Evolutionary conservation across 1,140 invertebrate genomes (phyloP).

Genomic region (Vanessa atalanta): DNA sequence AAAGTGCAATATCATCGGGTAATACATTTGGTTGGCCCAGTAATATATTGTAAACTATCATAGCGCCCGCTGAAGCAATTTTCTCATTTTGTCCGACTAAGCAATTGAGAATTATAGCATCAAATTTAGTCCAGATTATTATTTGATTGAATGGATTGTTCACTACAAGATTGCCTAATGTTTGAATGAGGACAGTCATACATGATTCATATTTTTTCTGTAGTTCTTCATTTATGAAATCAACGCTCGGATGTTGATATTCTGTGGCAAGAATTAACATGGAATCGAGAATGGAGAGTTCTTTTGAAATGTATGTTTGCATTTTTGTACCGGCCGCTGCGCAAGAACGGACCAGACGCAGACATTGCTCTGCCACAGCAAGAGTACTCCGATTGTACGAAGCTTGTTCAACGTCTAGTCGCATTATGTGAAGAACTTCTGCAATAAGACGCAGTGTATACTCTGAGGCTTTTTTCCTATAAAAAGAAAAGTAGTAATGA

Average conservation of each 20-base stretch:
- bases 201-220: constrained; percentile 78
- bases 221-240: constrained; percentile 72
- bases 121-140: constrained; percentile 80
- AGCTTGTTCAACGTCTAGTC: constrained; percentile 74
- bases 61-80: constrained; percentile 79
- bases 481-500: constrained; percentile 35
- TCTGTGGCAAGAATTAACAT: constrained; percentile 78
- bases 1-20: constrained; percentile 74
- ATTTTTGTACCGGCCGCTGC: constrained; percentile 79
- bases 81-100: constrained; percentile 79
- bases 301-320: constrained; percentile 80
- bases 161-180: constrained; percentile 77
- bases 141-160: constrained; percentile 81
- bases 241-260: constrained; percentile 74
- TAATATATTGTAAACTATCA: constrained; percentile 83
- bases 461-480: constrained; percentile 79
- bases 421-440: constrained; percentile 79
- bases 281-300: constrained; percentile 76
- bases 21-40: constrained; percentile 76
- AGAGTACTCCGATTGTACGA: constrained; percentile 75
- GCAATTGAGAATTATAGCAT: constrained; percentile 74
- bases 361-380: constrained; percentile 77
- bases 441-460: constrained; percentile 78
- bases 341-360: constrained; percentile 75
- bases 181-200: constrained; percentile 77